These are phyloP conservation scores for Horisme vitalbata DNA, from an alignment of 2,888 invertebrate genomes.

Conservation along the genomic window DNA sequence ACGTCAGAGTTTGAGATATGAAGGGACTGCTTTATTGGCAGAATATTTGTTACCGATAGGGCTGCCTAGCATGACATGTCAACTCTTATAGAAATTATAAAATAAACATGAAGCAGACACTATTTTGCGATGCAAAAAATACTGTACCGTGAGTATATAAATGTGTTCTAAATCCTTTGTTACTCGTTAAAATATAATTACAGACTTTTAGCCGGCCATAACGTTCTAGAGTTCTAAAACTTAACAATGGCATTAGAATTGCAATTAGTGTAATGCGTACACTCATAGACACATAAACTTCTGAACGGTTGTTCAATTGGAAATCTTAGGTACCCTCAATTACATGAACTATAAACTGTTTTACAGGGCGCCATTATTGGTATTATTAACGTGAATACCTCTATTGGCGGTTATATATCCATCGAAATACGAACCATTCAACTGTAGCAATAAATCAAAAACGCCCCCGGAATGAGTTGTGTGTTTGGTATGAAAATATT, in stretches of 20 bases:
- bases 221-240: conserved; percentile 9
- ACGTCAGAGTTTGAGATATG: conserved; percentile 39
- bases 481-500: conserved; percentile 23
- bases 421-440: conserved; percentile 33
- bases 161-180: not conserved
- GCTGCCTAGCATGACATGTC: conserved; percentile 12
- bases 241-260: conserved; percentile 14
- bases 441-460: conserved; percentile 36
- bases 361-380: conserved; percentile 43
- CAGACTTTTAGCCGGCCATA: conserved; percentile 3
- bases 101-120: not conserved
- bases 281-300: conserved; percentile 19
- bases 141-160: no score
- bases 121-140: no score
- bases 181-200: conserved; percentile 6
- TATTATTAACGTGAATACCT: conserved; percentile 33
- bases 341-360: conserved; percentile 44
- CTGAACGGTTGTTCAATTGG: conserved; percentile 26
- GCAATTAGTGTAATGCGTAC: conserved; percentile 17
- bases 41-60: conserved; percentile 22
- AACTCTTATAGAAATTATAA: not conserved
- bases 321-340: conserved; percentile 30
- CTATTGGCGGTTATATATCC: conserved; percentile 45
- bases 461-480: conserved; percentile 34
- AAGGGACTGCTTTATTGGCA: conserved; percentile 32